Base-by-base conservation (phyloP, 92 coral and sea anemone genomes). In the Meandrina meandrites region DNA sequence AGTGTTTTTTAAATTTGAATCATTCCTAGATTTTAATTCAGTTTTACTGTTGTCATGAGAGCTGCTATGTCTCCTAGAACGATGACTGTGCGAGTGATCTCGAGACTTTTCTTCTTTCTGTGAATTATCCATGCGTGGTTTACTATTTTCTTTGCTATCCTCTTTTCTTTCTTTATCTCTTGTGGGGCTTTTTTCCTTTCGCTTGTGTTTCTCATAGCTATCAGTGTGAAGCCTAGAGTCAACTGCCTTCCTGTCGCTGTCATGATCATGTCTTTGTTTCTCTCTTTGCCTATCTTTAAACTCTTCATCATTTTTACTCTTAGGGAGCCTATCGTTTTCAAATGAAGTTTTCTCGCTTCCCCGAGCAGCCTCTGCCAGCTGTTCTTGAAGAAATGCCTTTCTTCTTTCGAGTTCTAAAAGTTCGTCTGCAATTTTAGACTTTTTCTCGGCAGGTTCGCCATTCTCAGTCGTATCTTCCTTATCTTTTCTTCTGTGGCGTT, bases 341-440 rank as follows among this genome's bases (percentile, higher is more conserved):
- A 76, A 45, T 13, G 82, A 67, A 8, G 35, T 15, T 76, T 85
- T 76, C 13, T 85, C 82, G 53, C 35, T 80, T 3, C 19, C 35
- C 51, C 5, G 35, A 13, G 71, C 79, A 13, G 85, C 71, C 35
- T 82, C 95, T 36, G 96, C 99, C 62, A 96, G 94, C 89, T 96
- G 99, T 70, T 96, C 92, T 86, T 96, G 93, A 27, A 96, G 90
- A 78, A 96, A 96, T 22, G 92, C 93, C 85, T 92, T 95, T 13
- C 99, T 93, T 86, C 80, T 92, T 74, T 95, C 99, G 47, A 96
- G 93, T 83, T 95, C 98, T 75, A 93, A 93, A 48, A 96, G 82
- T 79, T 95, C 99, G 79, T 87, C 93, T 75, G 89, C 99, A 48
- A 95, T 90, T 28, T 85, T 88, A 14, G 91, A 86, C 79, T 90